A percentile compares a stretch with the other conserved stretches of the same genome.
These are phyloP conservation scores for Centruroides vittatus DNA, from an alignment of 1,140 invertebrate genomes.

Conservation along the genomic window DNA sequence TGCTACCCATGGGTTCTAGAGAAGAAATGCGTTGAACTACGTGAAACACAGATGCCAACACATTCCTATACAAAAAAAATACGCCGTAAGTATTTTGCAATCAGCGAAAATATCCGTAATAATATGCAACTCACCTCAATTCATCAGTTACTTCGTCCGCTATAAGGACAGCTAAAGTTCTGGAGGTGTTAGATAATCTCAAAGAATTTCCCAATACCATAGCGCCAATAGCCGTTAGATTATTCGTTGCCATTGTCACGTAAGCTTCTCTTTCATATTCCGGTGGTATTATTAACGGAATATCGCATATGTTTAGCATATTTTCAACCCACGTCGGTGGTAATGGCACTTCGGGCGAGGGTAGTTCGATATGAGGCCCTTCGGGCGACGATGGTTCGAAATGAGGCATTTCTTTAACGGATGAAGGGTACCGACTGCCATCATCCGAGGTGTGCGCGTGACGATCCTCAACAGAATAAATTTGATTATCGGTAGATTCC, in stretches of 20 bases:
- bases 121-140: conserved; percentile 53
- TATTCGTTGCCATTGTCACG: conserved; percentile 91
- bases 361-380: no score
- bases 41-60: conserved; percentile 57
- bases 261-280: conserved; percentile 41
- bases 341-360: no score
- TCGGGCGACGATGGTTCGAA: no score
- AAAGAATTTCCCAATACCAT: conserved; percentile 79
- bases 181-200: conserved; percentile 50
- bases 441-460: no score
- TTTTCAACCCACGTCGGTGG: no score
- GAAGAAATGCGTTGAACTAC: conserved; percentile 72
- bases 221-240: conserved; percentile 81
- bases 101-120: no score
- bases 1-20: conserved; percentile 72
- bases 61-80: conserved; percentile 38
- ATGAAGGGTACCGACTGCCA: no score
- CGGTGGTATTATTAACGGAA: no score
- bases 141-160: conserved; percentile 66
- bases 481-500: no score
- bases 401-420: no score
- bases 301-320: no score
- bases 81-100: not conserved
- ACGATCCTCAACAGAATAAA: no score
- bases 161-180: conserved; percentile 65